Base-by-base conservation (phyloP, 2,797 vertebrate genomes). In the Molothrus ater region DNA sequence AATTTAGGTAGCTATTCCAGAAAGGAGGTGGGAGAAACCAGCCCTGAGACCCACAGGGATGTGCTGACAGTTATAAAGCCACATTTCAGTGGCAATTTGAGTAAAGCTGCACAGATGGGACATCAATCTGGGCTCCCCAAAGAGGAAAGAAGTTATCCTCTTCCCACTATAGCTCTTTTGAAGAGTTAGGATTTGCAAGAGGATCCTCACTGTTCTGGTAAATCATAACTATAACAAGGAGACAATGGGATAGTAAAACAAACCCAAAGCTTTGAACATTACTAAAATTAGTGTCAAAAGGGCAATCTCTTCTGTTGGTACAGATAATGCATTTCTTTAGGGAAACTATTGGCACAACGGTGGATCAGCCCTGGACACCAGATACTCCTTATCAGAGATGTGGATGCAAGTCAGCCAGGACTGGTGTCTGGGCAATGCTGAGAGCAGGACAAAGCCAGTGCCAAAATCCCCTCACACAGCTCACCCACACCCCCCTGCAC, bases 401-500 rank as follows among this genome's bases (percentile, higher is more conserved):
- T 34, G 36, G 42, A 34, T 60, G 28, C 10, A 59, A 64, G 11
- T 53, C 45, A 47, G 45, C 5, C 4, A 8, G 63, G 17, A 74
- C 42, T 1, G 3, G 34, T 50, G 53, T 29, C 22, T 64, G 72
- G 32, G 59, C 13, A 5, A 10, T 26, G 40, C 32, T 59, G 56
- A 25, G 56, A 59, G 56, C n/a, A 2, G 31, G 24, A 50, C 80
- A 84, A 64, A 73, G n/a, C 9, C 72, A 56, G 31, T 1, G 4
- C 43, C n/a, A 34, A 42, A 81, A 87, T 11, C 36, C 6, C 26
- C 34, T 38, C 26, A 31, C 29, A 78, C 29, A 89, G 71, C 45
- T 32, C 34, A 29, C 16, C 0, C 1, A 0, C 5, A 28, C 7
- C 31, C 11, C 13, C 4, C 17, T 65, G 18, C 11, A 4, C 47